Evolutionary conservation across 1,140 invertebrate genomes (phyloP).

Genomic region (Pseudachorutes palmiensis): DNA sequence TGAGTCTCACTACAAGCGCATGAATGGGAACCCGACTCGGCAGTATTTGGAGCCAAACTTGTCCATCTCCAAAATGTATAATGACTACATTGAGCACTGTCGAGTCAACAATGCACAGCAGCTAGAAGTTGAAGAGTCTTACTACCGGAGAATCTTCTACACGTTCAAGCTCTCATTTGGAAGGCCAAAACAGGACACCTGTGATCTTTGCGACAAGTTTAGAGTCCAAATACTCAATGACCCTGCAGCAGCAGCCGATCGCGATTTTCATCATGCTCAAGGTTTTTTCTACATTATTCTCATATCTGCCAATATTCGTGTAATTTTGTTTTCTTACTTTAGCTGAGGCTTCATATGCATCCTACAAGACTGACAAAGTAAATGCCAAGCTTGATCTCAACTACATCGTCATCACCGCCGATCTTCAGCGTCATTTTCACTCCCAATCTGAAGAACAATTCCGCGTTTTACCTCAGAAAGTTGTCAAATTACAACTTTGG

Average conservation of each 20-base stretch:
- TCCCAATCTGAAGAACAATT: background rate
- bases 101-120: background rate
- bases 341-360: background rate
- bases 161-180: background rate
- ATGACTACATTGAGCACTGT: background rate
- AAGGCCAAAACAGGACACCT: background rate
- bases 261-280: background rate
- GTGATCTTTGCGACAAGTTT: slow-evolving; percentile 8
- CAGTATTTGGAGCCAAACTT: background rate
- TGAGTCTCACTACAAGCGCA: background rate
- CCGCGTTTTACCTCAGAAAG: slow-evolving; percentile 14
- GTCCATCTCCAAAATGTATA: background rate
- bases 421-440: slow-evolving; percentile 10
- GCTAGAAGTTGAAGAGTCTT: background rate
- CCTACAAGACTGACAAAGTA: background rate
- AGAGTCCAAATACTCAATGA: background rate
- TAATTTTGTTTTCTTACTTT: background rate
- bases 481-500: slow-evolving; percentile 29
- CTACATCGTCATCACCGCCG: background rate
- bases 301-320: background rate
- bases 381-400: background rate
- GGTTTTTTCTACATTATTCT: background rate
- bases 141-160: background rate
- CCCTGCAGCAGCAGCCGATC: background rate
- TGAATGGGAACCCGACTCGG: background rate